Percentiles rank a stretch among this genome's conserved stretches.
phyloP scores from a whole-genome alignment of 2,797 vertebrate species.

The Phrynocephalus vlangalii region DNA sequence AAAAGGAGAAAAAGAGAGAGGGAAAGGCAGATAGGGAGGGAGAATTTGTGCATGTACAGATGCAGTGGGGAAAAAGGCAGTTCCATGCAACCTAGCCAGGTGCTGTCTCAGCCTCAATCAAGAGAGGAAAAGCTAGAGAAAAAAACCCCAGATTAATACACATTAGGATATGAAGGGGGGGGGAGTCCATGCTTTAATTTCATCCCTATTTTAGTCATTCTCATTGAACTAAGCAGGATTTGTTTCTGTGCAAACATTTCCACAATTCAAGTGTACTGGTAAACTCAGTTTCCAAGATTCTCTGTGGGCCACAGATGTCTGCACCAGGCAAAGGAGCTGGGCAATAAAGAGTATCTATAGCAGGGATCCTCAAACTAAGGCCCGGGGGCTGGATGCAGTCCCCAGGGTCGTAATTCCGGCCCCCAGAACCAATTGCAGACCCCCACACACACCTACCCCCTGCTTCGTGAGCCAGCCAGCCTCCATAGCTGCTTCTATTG shows the following conservation, averaged over 20 bases:
- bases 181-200: not conserved
- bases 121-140: not conserved
- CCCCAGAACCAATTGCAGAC: no score
- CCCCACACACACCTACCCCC: no score
- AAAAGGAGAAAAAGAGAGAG: no score
- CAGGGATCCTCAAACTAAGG: no score
- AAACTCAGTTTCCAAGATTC: not conserved
- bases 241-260: not conserved
- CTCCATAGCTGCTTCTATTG: no score
- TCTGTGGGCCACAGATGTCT: no score
- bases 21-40: not conserved
- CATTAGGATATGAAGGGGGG: not conserved
- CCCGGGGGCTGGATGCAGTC: no score
- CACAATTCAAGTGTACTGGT: not conserved
- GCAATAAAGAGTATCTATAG: not conserved
- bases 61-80: not conserved
- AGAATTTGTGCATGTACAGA: not conserved
- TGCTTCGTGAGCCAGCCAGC: no score
- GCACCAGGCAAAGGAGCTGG: not conserved
- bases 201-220: not conserved
- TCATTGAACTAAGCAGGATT: not conserved
- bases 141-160: slow-evolving; percentile 12
- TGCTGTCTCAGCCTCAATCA: slow-evolving; percentile 29
- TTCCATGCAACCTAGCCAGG: not conserved
- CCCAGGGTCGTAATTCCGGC: no score